Evolutionary conservation across 1,140 invertebrate genomes (phyloP), one percentile per base, ranked within the genome.

Genomic region (Zophobas atratus): DNA sequence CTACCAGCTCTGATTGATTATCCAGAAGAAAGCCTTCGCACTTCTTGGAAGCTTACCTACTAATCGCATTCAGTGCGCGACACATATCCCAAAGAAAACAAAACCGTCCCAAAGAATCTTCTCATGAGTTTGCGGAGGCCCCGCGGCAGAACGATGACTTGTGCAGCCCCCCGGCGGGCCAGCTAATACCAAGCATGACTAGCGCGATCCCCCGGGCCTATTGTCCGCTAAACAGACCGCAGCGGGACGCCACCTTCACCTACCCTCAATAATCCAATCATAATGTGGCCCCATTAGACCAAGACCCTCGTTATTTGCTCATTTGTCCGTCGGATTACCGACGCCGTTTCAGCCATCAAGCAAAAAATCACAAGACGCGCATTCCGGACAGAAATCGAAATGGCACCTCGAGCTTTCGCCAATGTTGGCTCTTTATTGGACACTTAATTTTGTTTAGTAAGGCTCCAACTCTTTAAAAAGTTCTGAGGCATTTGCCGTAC

Each of bases 241-340:
- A 75, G 79, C 57, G 46, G 76, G 79, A 70, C 38, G 67, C 76
- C 79, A 75, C 72, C 72, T 75, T 80, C 76, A 76, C 74, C 75
- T 75, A 80, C 76, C 73, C 79, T 75, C 76, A 77, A 80, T 80
- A 80, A 77, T 80, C 75, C 75, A 73, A 80, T 77, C 78, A 80
- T 80, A 80, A 75, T 77, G 74, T 75, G 70, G 57, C 75, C 70
- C 75, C 75, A 80, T 80, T 80, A 80, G 71, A 67, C 34, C 41
- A 49, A 56, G 77, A 63, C 43, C 56, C 71, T 80, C 57, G 75
- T 80, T 77, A 74, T 74, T 80, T 80, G 56, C 75, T 77, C 71
- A 74, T 80, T 80, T 77, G 75, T 77, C 60, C 60, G 60, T 43
- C 60, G 60, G 60, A 67, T 67, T 67, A 67, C 38, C 39, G 60